Evolutionary conservation across 2,797 vertebrate genomes (phyloP).

Genomic region (Echiichthys vipera): DNA sequence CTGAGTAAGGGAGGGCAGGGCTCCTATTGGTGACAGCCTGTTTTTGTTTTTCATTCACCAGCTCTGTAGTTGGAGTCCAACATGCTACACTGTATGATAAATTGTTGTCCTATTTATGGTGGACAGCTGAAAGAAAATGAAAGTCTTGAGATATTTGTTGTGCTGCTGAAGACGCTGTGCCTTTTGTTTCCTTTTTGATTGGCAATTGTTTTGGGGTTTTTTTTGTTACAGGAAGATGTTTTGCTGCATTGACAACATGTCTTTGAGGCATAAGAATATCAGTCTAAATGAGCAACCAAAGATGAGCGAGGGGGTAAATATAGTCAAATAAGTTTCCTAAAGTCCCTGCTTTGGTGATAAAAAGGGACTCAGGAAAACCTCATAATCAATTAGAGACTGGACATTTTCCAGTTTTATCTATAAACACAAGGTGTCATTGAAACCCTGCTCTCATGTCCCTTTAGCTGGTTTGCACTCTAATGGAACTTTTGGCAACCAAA

Average conservation of each 20-base stretch:
- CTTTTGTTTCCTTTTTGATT: conserved; percentile 44
- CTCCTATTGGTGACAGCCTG: conserved; percentile 9
- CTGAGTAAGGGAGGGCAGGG: not conserved
- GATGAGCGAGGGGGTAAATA: conserved; percentile 15
- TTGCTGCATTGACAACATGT: conserved; percentile 41
- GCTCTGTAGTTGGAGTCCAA: not conserved
- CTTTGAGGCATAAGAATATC: conserved; percentile 33
- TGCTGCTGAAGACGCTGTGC: conserved; percentile 18
- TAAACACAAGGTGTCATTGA: conserved; percentile 51
- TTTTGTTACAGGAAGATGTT: conserved; percentile 37
- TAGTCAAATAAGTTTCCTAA: conserved; percentile 33
- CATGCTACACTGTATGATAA: conserved; percentile 1
- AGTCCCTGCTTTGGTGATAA: conserved; percentile 29
- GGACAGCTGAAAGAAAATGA: conserved; percentile 23
- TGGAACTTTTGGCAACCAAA: conserved; percentile 53
- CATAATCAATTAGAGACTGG: conserved; percentile 59
- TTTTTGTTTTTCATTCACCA: conserved; percentile 12
- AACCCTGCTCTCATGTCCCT: conserved; percentile 5
- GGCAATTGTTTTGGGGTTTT: conserved; percentile 13
- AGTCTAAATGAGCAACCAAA: conserved; percentile 42
- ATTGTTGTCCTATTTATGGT: conserved; percentile 3
- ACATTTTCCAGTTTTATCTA: conserved; percentile 49
- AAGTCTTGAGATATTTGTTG: conserved; percentile 23
- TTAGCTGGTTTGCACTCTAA: conserved; percentile 48
- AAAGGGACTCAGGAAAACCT: conserved; percentile 39